phyloP scores from a whole-genome alignment of 2,797 vertebrate genomes.

The Poecilia picta region DNA sequence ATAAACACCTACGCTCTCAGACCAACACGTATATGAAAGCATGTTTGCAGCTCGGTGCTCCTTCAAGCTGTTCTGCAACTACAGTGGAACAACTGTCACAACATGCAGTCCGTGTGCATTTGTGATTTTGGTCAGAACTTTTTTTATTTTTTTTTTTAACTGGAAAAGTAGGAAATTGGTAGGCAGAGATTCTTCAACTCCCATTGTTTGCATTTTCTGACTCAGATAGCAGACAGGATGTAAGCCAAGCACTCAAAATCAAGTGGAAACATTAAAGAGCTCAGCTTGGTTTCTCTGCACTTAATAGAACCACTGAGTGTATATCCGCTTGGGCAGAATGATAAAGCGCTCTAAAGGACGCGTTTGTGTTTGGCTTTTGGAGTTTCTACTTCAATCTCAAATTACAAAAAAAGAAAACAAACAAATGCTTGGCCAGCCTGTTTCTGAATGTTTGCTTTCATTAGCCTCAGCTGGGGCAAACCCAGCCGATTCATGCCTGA shows the following conservation, averaged over 20 bases:
- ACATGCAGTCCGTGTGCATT: conserved; percentile 11
- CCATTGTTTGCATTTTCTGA: conserved; percentile 71
- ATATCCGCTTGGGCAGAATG: conserved; percentile 16
- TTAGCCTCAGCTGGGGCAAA: conserved; percentile 3
- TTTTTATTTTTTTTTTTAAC: not conserved
- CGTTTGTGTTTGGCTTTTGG: conserved; percentile 13
- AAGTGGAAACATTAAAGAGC: conserved; percentile 59
- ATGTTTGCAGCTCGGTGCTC: conserved; percentile 4
- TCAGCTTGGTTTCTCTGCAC: conserved; percentile 22
- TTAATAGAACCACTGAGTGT: conserved; percentile 27
- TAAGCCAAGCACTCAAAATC: conserved; percentile 63
- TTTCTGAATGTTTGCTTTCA: conserved; percentile 29
- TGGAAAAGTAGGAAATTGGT: conserved; percentile 48
- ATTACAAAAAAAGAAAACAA: conserved; percentile 28
- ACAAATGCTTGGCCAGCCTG: conserved; percentile 13
- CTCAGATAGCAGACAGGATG: conserved; percentile 58
- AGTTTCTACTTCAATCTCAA: conserved; percentile 20
- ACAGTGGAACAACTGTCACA: conserved; percentile 20
- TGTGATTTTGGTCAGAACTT: conserved; percentile 9
- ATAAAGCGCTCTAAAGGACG: not conserved
- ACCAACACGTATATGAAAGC: conserved; percentile 5
- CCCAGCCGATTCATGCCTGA: not conserved
- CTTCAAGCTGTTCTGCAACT: conserved; percentile 32
- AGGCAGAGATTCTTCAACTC: conserved; percentile 22
- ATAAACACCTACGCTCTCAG: conserved; percentile 36